Percentiles rank a stretch among this genome's conserved stretches.
phyloP scores from a whole-genome alignment of 2,113 vertebrate genomes.

The Sylvia atricapilla region DNA sequence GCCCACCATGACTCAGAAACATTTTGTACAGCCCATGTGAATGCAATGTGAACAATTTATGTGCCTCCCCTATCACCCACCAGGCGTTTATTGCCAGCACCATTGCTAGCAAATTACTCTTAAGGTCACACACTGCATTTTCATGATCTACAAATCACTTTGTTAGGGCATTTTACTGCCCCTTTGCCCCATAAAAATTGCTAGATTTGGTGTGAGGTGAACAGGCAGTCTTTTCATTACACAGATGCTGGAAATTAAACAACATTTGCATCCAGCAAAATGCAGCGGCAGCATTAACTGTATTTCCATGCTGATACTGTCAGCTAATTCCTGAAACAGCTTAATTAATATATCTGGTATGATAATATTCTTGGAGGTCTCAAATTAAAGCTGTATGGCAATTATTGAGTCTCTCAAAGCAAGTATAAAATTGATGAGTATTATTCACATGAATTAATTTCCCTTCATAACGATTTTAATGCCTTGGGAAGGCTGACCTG shows the following conservation, averaged over 20 bases:
- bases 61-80: not conserved
- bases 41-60: not conserved
- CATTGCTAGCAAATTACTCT: not conserved
- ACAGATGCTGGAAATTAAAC: not conserved
- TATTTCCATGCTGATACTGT: not conserved
- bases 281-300: not conserved
- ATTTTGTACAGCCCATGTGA: not conserved
- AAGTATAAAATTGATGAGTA: not conserved
- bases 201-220: not conserved
- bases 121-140: constrained; percentile 37
- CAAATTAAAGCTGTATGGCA: not conserved
- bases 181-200: constrained; percentile 16
- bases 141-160: constrained; percentile 39
- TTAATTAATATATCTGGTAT: not conserved
- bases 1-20: not conserved
- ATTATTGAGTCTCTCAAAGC: not conserved
- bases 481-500: not conserved
- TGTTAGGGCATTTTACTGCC: not conserved
- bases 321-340: not conserved
- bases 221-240: not conserved
- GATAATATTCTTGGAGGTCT: not conserved
- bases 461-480: not conserved
- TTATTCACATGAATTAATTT: not conserved
- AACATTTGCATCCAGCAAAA: not conserved
- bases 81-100: not conserved